Evolutionary conservation across 2,113 vertebrate genomes (phyloP), one percentile per base, ranked within the genome.

Genomic region (Uria aalge): DNA sequence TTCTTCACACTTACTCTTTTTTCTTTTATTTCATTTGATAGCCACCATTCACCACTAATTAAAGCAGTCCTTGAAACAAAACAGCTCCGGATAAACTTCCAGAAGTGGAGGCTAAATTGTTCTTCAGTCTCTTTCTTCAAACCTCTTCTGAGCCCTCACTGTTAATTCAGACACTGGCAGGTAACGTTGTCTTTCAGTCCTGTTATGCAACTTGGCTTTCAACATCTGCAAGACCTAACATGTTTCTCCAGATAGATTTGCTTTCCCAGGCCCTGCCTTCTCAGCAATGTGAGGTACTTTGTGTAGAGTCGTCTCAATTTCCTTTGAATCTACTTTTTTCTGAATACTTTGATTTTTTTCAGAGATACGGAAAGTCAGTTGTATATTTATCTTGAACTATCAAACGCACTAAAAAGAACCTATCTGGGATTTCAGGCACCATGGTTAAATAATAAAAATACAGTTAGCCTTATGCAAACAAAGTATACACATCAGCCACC

Each of bases 351-450:
- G 57, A 85, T 81, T 80, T 92, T 73, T 87, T 92, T 78, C 53
- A 76, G 60, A 78, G 83, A 93, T 78, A 94, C 77, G 48, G 89
- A 87, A 81, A 93, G 43, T 63, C 80, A 41, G 86, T 48, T 94
- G 80, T 91, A 48, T 96, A 95, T 97, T 96, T 94, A 95, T 91
- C 53, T 73, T 87, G 69, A 94, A 41, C 47, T 87, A 81, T 69
- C 80, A 93, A 95, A 72, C 7, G 4, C 30, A 68, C 43, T 97
- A 68, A 69, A 95, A 94, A 66, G 56, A 87, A 38, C 68, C 47
- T 81, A 88, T 94, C 76, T 71, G 55, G 43, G 47, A 93, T 85
- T 94, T 57, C 90, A 94, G 88, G 67, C 85, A 92, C 60, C 59
- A 38, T 36, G 26, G 77, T 56, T 96, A 91, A 94, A 68, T 87